Evolutionary conservation across 2,113 vertebrate genomes (phyloP).

Genomic region (Dunckerocampus dactyliophorus): DNA sequence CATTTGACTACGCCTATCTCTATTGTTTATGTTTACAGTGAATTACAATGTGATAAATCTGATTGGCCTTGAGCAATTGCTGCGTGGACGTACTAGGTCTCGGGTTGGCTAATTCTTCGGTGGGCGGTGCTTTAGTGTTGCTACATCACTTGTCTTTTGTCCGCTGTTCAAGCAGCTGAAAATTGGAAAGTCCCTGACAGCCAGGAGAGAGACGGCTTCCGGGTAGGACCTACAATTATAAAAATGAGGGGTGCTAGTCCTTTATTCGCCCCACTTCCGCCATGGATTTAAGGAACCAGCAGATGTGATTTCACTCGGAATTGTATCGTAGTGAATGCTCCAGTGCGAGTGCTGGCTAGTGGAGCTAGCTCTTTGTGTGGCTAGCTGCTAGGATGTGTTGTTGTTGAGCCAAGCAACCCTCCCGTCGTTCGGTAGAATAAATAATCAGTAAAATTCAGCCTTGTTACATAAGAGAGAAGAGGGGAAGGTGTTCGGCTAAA

Average conservation of each 20-base stretch:
- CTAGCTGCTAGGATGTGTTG: constrained; percentile 71
- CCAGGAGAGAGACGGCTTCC: constrained; percentile 11
- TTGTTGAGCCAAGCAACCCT: constrained; percentile 59
- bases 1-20: constrained; percentile 10
- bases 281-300: not conserved
- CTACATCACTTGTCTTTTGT: constrained; percentile 56
- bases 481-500: constrained; percentile 33
- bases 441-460: not conserved
- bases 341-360: constrained; percentile 33
- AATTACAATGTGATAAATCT: constrained; percentile 30
- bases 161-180: constrained; percentile 50
- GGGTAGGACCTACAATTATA: not conserved
- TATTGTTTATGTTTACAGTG: constrained; percentile 57
- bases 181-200: constrained; percentile 62
- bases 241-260: not conserved
- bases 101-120: constrained; percentile 35
- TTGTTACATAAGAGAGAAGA: constrained; percentile 8
- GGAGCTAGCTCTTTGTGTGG: constrained; percentile 68
- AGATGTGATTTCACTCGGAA: not conserved
- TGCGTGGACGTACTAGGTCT: not conserved
- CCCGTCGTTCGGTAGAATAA: constrained; percentile 55
- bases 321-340: constrained; percentile 18
- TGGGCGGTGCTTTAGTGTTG: constrained; percentile 46
- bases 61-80: constrained; percentile 37
- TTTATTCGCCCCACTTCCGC: not conserved